Conservation (phyloP, 2,797 vertebrate species). For the Limnodromus scolopaceus region DNA sequence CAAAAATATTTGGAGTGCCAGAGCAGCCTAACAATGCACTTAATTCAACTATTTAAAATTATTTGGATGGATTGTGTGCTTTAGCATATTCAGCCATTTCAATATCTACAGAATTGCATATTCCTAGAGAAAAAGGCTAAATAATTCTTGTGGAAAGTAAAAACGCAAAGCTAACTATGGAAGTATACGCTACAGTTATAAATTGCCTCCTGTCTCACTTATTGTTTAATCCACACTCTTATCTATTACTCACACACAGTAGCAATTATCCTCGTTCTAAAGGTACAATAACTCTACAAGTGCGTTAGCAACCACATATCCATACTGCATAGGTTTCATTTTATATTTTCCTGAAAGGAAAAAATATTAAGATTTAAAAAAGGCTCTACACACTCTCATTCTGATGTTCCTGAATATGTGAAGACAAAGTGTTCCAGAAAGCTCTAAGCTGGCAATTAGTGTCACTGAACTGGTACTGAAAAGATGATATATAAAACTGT, state of each 20-base stretch:
- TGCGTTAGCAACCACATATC: neutral
- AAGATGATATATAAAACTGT: neutral
- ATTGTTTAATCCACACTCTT: neutral
- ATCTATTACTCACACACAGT: neutral
- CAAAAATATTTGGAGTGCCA: neutral
- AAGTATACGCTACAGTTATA: neutral
- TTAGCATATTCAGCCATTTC: neutral
- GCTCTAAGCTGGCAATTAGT: neutral
- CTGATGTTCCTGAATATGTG: neutral
- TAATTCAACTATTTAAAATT: neutral
- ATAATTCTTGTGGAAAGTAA: neutral
- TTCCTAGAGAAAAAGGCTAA: neutral
- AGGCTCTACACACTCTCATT: neutral
- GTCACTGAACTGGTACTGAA: neutral
- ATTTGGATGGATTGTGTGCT: rapidly evolving
- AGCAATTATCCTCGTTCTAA: neutral
- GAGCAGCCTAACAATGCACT: neutral
- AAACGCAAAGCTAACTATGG: neutral
- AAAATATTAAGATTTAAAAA: neutral
- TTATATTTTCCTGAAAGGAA: neutral
- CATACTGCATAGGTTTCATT: neutral
- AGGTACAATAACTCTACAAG: neutral
- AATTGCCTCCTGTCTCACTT: neutral
- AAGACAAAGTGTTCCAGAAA: neutral
- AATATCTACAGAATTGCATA: neutral